Percentiles rank a stretch among this genome's conserved stretches.
These are phyloP conservation scores for Buceros bicornis DNA, from an alignment of 2,797 vertebrate species.

Conservation along the genomic window DNA sequence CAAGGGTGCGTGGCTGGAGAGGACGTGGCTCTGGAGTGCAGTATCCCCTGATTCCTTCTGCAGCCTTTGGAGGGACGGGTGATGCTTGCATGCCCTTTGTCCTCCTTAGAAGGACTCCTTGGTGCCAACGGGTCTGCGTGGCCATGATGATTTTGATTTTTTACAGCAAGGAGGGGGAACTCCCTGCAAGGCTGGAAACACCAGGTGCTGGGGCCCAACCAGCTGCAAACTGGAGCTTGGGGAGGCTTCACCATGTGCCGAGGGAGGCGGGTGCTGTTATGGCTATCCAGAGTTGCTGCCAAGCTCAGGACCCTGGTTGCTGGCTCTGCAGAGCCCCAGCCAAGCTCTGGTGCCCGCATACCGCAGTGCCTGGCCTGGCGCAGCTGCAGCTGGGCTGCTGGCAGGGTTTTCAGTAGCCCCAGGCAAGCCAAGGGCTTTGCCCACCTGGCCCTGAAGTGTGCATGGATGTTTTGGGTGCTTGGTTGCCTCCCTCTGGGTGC, in stretches of 20 bases:
- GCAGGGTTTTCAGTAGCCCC: neutral
- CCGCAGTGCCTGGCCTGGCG: neutral
- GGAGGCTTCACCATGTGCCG: neutral
- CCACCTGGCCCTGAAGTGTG: neutral
- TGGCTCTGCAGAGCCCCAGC: neutral
- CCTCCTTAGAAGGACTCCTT: neutral
- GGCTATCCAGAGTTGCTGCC: neutral
- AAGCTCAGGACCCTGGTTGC: neutral
- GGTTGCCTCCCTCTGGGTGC: neutral
- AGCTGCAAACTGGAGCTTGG: neutral
- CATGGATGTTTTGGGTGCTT: neutral
- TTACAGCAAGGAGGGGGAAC: neutral
- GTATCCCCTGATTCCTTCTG: neutral
- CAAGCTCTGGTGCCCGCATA: neutral
- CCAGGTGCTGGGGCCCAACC: neutral
- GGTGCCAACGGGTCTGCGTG: neutral
- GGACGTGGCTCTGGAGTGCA: neutral
- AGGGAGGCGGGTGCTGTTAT: conserved; percentile 10
- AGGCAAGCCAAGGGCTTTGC: conserved; percentile 21
- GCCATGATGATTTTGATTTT: neutral
- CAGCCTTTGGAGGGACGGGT: neutral
- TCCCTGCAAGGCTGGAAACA: neutral
- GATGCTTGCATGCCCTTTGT: neutral
- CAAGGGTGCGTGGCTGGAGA: neutral
- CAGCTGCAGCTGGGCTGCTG: conserved; percentile 35